Percentiles rank a stretch among this genome's conserved stretches.
Evolutionary conservation across 2,113 vertebrate species (phyloP).

Genomic region (Semicossyphus pulcher): DNA sequence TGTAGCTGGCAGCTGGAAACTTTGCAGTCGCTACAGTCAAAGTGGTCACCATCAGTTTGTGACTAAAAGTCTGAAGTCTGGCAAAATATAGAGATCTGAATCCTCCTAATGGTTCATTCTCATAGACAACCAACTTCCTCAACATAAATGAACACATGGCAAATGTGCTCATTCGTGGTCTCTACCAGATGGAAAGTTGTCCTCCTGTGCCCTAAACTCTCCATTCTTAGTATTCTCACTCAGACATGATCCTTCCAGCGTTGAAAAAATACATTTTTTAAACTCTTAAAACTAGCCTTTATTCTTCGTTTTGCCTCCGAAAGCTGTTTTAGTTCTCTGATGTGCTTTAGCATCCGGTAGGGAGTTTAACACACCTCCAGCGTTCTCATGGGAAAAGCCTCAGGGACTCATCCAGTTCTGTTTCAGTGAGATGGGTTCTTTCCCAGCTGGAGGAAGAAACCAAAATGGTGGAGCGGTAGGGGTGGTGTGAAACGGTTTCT

Average conservation of each 20-base stretch:
- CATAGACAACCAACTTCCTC: not conserved
- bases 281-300: constrained; percentile 59
- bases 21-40: constrained; percentile 21
- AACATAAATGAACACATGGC: constrained; percentile 5
- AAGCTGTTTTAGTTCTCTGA: constrained; percentile 45
- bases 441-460: constrained; percentile 24
- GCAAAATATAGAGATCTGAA: constrained; percentile 56
- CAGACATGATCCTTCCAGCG: constrained; percentile 26
- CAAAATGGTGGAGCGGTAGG: constrained; percentile 28
- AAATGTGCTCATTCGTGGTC: not conserved
- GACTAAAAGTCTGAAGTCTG: constrained; percentile 34
- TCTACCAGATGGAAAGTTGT: constrained; percentile 8
- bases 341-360: constrained; percentile 69
- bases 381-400: constrained; percentile 43
- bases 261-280: constrained; percentile 74
- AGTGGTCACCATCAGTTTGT: constrained; percentile 36
- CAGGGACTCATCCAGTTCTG: constrained; percentile 13
- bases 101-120: constrained; percentile 12
- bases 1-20: constrained; percentile 35
- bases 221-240: constrained; percentile 6
- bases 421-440: constrained; percentile 17
- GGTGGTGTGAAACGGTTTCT: constrained; percentile 37
- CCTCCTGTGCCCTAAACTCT: constrained; percentile 27
- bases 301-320: constrained; percentile 42
- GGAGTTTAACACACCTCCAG: constrained; percentile 43